Evolutionary conservation across 2,888 invertebrate genomes (phyloP), one percentile per base, ranked within the genome.

Genomic region (Orthosia gothica): DNA sequence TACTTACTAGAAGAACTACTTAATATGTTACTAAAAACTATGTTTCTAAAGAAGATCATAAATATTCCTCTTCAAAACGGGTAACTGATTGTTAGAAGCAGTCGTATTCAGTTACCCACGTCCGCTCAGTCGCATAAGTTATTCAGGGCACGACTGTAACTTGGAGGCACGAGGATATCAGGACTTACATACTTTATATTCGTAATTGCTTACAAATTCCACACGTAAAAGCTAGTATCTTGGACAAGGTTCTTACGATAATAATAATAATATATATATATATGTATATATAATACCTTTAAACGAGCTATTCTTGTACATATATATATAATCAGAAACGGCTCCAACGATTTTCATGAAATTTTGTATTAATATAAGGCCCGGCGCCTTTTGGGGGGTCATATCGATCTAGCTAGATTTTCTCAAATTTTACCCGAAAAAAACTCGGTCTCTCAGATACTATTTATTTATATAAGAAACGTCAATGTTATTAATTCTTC

Each of bases 131-230:
- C n/a, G 47, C 47, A 67, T 84, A 81, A 84, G 71, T 76, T 82
- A 86, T 86, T 86, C 85, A 68, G 64, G 47, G 18, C 85, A 87
- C 83, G 85, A 54, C 23, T 69, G 16, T n/a, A 73, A 79, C 73
- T 75, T 70, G 50, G 58, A 70, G 63, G 70, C 40, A 45, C 58
- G 40, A 50, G 66, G 71, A 70, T 86, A 86, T 76, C 76, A 73
- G 61, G 71, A 72, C 74, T 66, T 73, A 70, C 59, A 49, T 73
- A 86, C 73, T 79, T 81, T 79, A 75, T 83, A 74, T 79, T 71
- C 76, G 74, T 86, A 84, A 85, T 85, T 85, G 82, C 74, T 81
- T 76, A 57, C 52, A 74, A 61, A 75, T 73, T 72, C 52, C 68
- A n/a, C 47, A 13, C 47, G 50, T 67, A 82, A 66, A 63, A 50